A percentile compares a stretch with the other conserved stretches of the same genome.
Evolutionary conservation across 2,797 vertebrate species (phyloP).

Genomic region (Leuciscus waleckii): DNA sequence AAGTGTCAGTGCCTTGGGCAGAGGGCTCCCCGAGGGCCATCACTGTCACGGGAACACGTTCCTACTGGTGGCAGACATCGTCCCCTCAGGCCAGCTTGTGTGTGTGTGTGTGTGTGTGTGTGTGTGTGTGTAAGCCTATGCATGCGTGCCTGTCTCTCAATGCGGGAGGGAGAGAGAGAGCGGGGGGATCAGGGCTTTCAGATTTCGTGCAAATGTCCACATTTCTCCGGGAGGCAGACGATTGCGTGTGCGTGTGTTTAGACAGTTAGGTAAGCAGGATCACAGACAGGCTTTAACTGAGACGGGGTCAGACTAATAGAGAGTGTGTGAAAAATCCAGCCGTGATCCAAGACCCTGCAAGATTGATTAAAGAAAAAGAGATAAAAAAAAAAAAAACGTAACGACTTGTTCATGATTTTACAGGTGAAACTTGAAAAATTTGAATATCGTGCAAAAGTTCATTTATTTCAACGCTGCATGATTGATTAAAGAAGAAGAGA

Average conservation of each 20-base stretch:
- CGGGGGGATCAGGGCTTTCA: slow-evolving; percentile 20
- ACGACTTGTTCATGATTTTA: slow-evolving; percentile 25
- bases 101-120: slow-evolving; percentile 48
- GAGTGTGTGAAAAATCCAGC: neutral
- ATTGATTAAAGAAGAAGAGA: slow-evolving; percentile 12
- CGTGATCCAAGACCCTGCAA: neutral
- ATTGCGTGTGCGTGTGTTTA: slow-evolving; percentile 51
- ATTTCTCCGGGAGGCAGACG: slow-evolving; percentile 48
- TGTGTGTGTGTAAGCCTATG: slow-evolving; percentile 54
- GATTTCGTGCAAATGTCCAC: slow-evolving; percentile 55
- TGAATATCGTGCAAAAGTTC: no score
- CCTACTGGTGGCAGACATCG: slow-evolving; percentile 70
- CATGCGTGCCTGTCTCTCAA: slow-evolving; percentile 60
- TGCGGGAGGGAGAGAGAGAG: slow-evolving; percentile 21
- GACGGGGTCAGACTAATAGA: slow-evolving; percentile 43
- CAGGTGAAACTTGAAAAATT: no score
- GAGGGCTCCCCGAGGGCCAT: slow-evolving; percentile 66
- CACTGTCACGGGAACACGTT: slow-evolving; percentile 73
- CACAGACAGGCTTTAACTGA: slow-evolving; percentile 58
- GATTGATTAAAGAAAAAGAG: slow-evolving; percentile 14
- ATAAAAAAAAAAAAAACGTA: neutral
- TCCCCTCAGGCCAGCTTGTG: slow-evolving; percentile 60
- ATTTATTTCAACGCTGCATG: neutral
- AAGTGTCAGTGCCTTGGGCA: slow-evolving; percentile 75
- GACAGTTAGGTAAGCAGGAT: slow-evolving; percentile 60